Conservation (phyloP, 2,113 vertebrate species). For the Elephantulus edwardii region DNA sequence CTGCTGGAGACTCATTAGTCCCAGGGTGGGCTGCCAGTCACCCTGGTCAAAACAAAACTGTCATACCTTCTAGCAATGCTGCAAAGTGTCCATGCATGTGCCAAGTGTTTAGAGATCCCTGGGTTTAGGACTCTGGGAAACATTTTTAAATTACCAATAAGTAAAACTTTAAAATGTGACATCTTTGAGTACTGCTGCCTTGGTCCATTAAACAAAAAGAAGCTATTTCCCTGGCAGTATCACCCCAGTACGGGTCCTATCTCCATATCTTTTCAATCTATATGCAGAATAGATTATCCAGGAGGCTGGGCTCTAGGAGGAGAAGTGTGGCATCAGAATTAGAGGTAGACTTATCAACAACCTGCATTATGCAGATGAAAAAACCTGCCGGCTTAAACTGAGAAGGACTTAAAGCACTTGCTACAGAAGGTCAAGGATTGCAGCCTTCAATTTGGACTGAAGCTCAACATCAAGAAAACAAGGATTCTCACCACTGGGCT, state of each 20-base stretch:
- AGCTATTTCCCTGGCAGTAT: slow-evolving; percentile 27
- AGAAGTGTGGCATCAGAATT: too few relatives aligned
- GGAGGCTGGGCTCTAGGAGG: too few relatives aligned
- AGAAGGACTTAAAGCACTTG: too few relatives aligned
- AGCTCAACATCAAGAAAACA: too few relatives aligned
- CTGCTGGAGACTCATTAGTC: background rate
- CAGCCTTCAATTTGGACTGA: too few relatives aligned
- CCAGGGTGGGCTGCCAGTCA: background rate
- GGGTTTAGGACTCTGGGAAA: background rate
- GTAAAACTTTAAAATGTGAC: slow-evolving; percentile 48
- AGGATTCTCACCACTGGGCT: too few relatives aligned
- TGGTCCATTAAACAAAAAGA: slow-evolving; percentile 60
- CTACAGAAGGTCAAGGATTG: too few relatives aligned
- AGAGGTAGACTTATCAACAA: too few relatives aligned
- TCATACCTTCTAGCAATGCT: background rate
- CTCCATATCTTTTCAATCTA: too few relatives aligned
- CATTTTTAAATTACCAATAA: slow-evolving; percentile 53
- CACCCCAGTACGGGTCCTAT: slow-evolving; percentile 54
- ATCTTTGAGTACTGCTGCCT: slow-evolving; percentile 58
- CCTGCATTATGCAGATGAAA: too few relatives aligned
- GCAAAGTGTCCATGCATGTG: background rate
- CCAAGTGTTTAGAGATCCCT: background rate
- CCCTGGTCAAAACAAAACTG: background rate
- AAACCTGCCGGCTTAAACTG: too few relatives aligned
- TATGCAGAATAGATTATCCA: too few relatives aligned